Base-by-base conservation (phyloP, 2,113 vertebrate species). In the Hepsetus odoe region DNA sequence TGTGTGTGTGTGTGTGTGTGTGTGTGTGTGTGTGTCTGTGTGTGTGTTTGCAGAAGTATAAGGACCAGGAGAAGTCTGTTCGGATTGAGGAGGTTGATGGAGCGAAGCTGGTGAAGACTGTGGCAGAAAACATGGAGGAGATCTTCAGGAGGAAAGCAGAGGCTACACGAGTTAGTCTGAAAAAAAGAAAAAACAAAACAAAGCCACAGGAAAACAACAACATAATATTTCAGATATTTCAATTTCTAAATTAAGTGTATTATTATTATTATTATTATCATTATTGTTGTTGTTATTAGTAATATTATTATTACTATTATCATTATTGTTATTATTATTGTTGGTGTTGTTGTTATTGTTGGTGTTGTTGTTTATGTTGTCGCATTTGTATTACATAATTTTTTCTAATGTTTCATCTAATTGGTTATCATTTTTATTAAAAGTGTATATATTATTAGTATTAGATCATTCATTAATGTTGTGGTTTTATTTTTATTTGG, bases 61-160 rank as follows among this genome's bases (percentile, higher is more conserved):
- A 99, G 90, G 97, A 98, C 72, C 93, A 94, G 77, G 97, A 97
- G 85, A 98, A 97, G 38, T 94, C 96, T 0, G 96, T 98, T 64
- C 90, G 92, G 84, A 93, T 97, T 86, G 97, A 99, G 85, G 97
- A 99, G 89, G 97, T 98, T 0, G 97, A 99, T 79, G 98, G 98
- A 16, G 92, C 96, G 80, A 98, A 96, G 33, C 91, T 99, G 83
- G 98, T 99, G 78, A 98, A 97, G 84, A 96, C 95, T 81, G 83
- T 99, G 88, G 96, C 98, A 5, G 93, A 97, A 87, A 96, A 94
- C 87, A 97, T 99, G 96, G 97, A 98, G 80, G 96, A 96, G 88
- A 96, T 99, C 94, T 98, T 99, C 88, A 94, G 94, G 82, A 98
- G 93, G 83, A 99, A 99, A 86, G 92, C 95, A 2, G 96, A 97